A percentile compares a stretch with the other conserved stretches of the same genome.
These are phyloP conservation scores for Podarcis muralis DNA, from an alignment of 2,113 vertebrate genomes.

Conservation along the genomic window DNA sequence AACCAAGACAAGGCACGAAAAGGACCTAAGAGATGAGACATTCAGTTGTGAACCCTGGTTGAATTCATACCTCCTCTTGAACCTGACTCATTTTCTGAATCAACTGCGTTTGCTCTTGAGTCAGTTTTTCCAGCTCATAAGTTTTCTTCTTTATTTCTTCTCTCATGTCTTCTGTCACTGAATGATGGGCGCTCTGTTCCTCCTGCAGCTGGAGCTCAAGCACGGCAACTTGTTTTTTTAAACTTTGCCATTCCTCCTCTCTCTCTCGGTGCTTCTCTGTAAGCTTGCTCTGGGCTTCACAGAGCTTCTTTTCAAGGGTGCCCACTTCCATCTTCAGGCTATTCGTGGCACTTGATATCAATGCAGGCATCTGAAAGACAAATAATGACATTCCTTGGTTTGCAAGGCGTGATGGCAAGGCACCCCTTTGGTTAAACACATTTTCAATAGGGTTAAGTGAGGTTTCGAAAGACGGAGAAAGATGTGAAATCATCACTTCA, in stretches of 20 bases:
- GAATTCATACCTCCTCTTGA: constrained; percentile 82
- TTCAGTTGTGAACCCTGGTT: neutral
- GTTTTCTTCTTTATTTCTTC: constrained; percentile 79
- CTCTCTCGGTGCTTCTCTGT: constrained; percentile 71
- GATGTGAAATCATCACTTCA: neutral
- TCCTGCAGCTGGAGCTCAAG: constrained; percentile 74
- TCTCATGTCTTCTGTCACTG: constrained; percentile 70
- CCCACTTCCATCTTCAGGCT: constrained; percentile 73
- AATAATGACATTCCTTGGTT: constrained; percentile 24
- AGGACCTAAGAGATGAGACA: neutral
- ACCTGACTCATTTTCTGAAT: constrained; percentile 73
- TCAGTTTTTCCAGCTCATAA: constrained; percentile 77
- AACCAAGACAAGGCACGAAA: neutral
- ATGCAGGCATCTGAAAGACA: constrained; percentile 75
- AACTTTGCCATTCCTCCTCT: constrained; percentile 72
- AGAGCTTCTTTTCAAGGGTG: constrained; percentile 74
- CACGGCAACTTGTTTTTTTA: constrained; percentile 72
- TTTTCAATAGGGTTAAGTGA: neutral
- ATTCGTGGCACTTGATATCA: constrained; percentile 73
- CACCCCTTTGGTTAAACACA: neutral
- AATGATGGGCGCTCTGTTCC: constrained; percentile 71
- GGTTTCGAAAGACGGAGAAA: neutral
- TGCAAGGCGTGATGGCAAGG: neutral
- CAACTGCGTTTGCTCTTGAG: constrained; percentile 74
- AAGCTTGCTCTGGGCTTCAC: constrained; percentile 61